These are phyloP conservation scores for Carcharodon carcharias DNA, from an alignment of 2,797 vertebrate genomes.

Conservation along the genomic window DNA sequence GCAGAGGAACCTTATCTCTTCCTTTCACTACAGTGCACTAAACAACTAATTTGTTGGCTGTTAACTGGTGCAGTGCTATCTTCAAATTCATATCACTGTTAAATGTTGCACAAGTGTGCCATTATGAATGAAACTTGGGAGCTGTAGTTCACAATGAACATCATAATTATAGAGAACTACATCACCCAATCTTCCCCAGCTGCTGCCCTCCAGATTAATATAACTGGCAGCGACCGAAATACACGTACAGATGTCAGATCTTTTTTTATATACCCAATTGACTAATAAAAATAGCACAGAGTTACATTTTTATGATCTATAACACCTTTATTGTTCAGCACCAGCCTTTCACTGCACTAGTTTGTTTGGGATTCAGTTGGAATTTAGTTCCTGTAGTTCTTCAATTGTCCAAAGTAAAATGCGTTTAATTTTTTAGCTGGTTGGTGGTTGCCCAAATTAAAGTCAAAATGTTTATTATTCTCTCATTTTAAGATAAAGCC, in stretches of 20 bases:
- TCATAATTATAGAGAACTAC: constrained; percentile 32
- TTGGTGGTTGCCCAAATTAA: not conserved
- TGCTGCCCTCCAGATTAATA: constrained; percentile 34
- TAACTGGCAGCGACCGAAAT: constrained; percentile 24
- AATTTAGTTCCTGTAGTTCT: not conserved
- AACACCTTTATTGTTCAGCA: constrained; percentile 13
- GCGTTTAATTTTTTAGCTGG: not conserved
- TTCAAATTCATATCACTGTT: constrained; percentile 34
- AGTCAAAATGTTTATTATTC: not conserved
- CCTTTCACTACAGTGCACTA: not conserved
- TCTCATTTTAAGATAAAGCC: not conserved
- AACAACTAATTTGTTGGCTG: constrained; percentile 31
- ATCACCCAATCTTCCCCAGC: constrained; percentile 22
- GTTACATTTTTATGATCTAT: constrained; percentile 37
- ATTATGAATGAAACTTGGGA: constrained; percentile 30
- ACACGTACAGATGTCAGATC: constrained; percentile 25
- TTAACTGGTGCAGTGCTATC: constrained; percentile 18
- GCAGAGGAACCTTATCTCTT: not conserved
- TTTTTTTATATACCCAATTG: constrained; percentile 23
- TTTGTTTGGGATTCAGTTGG: not conserved
- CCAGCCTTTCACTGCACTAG: not conserved
- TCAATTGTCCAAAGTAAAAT: constrained; percentile 16
- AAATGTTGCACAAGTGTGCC: constrained; percentile 30
- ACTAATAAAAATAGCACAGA: constrained; percentile 27
- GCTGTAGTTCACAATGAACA: constrained; percentile 33